phyloP scores from a whole-genome alignment of 2,888 invertebrate genomes.

The Odontocolon sp. region DNA sequence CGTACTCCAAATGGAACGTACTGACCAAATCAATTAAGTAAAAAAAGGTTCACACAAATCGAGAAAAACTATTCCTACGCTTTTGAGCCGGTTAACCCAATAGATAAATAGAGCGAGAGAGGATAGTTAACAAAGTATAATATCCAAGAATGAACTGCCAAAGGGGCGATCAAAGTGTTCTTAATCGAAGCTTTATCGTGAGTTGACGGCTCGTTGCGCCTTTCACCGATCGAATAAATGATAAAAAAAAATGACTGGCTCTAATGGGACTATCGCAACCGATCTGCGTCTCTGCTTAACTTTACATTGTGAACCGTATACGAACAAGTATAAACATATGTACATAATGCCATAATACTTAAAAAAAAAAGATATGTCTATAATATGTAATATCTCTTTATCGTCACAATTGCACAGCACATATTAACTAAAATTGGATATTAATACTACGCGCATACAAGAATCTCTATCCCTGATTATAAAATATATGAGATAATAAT shows the following conservation, averaged over 20 bases:
- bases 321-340: no score
- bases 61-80: no score
- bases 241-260: conserved; percentile 45
- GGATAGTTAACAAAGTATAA: conserved; percentile 14
- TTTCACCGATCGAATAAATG: conserved; percentile 56
- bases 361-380: no score
- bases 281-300: conserved; percentile 37
- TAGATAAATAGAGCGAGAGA: neutral
- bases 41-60: no score
- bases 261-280: conserved; percentile 41
- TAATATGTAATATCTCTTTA: no score
- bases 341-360: no score
- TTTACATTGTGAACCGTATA: conserved; percentile 23
- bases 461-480: neutral
- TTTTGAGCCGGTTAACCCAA: no score
- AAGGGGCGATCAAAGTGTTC: conserved; percentile 39
- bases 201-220: conserved; percentile 56
- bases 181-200: conserved; percentile 55
- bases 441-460: no score
- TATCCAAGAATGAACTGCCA: conserved; percentile 10
- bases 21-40: no score
- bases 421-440: neutral
- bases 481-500: conserved; percentile 20
- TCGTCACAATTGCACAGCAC: neutral
- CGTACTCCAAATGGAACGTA: no score